These are phyloP conservation scores for Xenopus borealis DNA, from an alignment of 2,113 vertebrate species.

Conservation along the genomic window DNA sequence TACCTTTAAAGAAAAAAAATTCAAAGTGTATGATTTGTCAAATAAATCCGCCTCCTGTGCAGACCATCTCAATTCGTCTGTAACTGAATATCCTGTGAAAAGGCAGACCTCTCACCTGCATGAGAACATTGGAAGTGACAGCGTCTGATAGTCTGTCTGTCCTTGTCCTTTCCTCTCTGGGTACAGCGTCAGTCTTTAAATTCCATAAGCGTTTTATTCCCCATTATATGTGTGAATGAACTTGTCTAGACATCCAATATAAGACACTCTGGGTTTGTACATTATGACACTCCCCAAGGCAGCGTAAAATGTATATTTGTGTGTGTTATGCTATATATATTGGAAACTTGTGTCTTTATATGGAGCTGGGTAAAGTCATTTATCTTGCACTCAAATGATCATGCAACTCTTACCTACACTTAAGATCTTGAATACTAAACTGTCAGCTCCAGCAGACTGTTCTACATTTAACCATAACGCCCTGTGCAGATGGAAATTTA, in stretches of 20 bases:
- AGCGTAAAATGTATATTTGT: constrained; percentile 75
- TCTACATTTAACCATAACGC: too few species aligned
- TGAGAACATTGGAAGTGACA: not conserved
- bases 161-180: not conserved
- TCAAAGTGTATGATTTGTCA: not conserved
- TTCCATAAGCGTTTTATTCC: constrained; percentile 50
- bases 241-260: constrained; percentile 73
- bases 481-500: too few species aligned
- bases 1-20: not conserved
- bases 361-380: constrained; percentile 54
- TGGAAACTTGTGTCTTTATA: constrained; percentile 62
- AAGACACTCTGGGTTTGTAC: constrained; percentile 71
- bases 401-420: not conserved
- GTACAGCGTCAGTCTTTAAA: constrained; percentile 53
- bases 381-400: not conserved
- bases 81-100: not conserved
- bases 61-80: not conserved
- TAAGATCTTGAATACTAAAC: too few species aligned
- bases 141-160: not conserved
- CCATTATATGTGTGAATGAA: constrained; percentile 55
- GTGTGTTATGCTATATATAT: constrained; percentile 67
- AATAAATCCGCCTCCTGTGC: not conserved
- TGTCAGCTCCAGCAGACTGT: too few species aligned
- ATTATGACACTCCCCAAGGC: constrained; percentile 65
- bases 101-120: not conserved